Percentiles rank a stretch among this genome's conserved stretches.
These are phyloP conservation scores for Pseudorasbora parva DNA, from an alignment of 2,113 vertebrate genomes.

Conservation along the genomic window DNA sequence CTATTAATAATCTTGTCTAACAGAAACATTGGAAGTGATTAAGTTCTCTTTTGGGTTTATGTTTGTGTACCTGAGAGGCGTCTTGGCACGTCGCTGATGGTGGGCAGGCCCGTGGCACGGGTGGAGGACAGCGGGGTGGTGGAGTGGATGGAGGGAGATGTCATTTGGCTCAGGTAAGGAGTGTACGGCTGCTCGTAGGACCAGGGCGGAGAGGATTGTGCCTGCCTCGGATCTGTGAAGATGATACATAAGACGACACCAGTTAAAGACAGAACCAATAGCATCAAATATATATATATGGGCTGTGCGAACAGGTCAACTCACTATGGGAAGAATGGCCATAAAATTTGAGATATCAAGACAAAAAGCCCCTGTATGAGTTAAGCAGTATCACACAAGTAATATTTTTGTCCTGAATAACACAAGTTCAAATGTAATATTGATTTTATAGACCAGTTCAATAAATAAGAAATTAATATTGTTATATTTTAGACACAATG, in stretches of 20 bases:
- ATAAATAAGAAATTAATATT: too few relatives aligned
- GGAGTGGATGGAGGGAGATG: conserved; percentile 89
- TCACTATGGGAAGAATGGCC: too few relatives aligned
- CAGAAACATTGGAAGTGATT: background rate
- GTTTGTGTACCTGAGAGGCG: conserved; percentile 84
- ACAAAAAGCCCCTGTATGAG: too few relatives aligned
- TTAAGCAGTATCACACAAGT: too few relatives aligned
- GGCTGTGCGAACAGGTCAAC: too few relatives aligned
- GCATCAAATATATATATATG: conserved; percentile 8
- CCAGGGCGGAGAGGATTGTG: conserved; percentile 88
- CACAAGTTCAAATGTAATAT: too few relatives aligned
- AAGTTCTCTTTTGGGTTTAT: background rate
- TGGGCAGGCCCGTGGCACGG: conserved; percentile 86
- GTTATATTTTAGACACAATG: too few relatives aligned
- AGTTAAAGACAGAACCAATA: background rate
- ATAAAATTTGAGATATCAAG: too few relatives aligned
- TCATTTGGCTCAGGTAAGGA: conserved; percentile 91
- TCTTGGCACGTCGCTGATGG: conserved; percentile 88
- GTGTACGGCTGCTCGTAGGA: conserved; percentile 90
- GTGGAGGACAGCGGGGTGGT: conserved; percentile 88
- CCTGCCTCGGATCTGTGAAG: conserved; percentile 83
- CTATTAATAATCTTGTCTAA: background rate
- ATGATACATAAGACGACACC: background rate
- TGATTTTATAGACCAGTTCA: too few relatives aligned
- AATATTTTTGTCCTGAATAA: too few relatives aligned